Percentiles rank a stretch among this genome's conserved stretches.
Evolutionary conservation across 23 tunicate species (phyloP).

Genomic region (Phallusia fumigata): DNA sequence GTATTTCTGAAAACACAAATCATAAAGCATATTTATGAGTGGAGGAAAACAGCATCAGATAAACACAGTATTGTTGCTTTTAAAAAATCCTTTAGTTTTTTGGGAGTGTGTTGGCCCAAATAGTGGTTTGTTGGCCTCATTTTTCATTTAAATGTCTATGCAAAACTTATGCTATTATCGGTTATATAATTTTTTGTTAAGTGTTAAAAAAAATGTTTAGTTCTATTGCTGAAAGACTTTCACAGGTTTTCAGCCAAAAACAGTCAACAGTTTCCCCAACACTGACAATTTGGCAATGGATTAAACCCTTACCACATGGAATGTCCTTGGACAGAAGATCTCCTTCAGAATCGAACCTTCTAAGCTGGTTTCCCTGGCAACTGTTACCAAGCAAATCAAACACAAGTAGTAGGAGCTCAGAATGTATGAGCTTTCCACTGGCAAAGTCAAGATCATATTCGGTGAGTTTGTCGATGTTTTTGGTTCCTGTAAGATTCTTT

Average conservation of each 20-base stretch:
- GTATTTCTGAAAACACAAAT: too few relatives aligned
- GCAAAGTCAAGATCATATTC: conserved; percentile 22
- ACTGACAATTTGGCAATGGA: too few relatives aligned
- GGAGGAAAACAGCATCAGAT: too few relatives aligned
- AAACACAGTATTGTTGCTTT: neutral
- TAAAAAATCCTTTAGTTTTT: too few relatives aligned
- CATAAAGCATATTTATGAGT: neutral
- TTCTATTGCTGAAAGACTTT: too few relatives aligned
- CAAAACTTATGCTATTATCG: too few relatives aligned
- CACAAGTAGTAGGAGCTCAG: conserved; percentile 41
- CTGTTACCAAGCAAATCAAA: conserved; percentile 39
- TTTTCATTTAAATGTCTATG: too few relatives aligned
- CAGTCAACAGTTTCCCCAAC: too few relatives aligned
- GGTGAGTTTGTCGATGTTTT: neutral
- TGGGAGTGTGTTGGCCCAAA: neutral
- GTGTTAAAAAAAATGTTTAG: too few relatives aligned
- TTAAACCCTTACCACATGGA: neutral
- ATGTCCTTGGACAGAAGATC: neutral
- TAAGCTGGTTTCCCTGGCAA: conserved; percentile 2
- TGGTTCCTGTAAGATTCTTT: neutral
- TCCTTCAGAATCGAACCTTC: conserved; percentile 1
- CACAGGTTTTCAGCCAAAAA: too few relatives aligned
- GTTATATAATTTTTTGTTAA: too few relatives aligned
- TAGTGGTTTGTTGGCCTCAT: too few relatives aligned
- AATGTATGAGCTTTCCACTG: conserved; percentile 21